phyloP scores from a whole-genome alignment of 2,113 vertebrate species.

The Ceyx cyanopectus region DNA sequence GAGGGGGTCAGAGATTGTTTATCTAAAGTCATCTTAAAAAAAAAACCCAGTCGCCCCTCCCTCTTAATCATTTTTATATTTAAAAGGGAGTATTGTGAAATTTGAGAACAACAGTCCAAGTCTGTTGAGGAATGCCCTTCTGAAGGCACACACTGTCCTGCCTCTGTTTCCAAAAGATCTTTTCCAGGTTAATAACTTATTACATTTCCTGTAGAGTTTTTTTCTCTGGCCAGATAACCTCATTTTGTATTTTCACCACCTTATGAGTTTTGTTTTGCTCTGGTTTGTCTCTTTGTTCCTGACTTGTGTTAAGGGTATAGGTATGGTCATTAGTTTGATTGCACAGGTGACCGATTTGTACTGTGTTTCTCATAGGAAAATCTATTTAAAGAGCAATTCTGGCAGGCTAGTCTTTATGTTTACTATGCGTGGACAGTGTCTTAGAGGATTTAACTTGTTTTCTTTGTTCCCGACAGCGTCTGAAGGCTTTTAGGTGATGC shows the following conservation, averaged over 20 bases:
- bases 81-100: neutral
- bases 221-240: neutral
- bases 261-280: neutral
- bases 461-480: neutral
- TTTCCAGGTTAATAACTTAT: neutral
- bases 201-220: neutral
- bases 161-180: neutral
- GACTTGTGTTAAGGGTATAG: neutral
- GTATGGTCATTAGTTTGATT: neutral
- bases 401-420: neutral
- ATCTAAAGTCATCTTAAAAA: neutral
- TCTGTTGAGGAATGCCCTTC: neutral
- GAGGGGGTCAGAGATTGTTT: neutral
- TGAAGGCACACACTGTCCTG: neutral
- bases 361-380: neutral
- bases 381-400: neutral
- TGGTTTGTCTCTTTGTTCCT: neutral
- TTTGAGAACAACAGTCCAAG: neutral
- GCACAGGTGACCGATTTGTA: neutral
- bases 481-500: neutral
- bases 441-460: neutral
- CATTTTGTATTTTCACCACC: slow-evolving; percentile 7
- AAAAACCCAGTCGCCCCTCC: neutral
- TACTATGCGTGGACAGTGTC: neutral
- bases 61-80: neutral